Evolutionary conservation across 2,797 vertebrate genomes (phyloP), one percentile per base, ranked within the genome.

Genomic region (Gallinago nigripennis): DNA sequence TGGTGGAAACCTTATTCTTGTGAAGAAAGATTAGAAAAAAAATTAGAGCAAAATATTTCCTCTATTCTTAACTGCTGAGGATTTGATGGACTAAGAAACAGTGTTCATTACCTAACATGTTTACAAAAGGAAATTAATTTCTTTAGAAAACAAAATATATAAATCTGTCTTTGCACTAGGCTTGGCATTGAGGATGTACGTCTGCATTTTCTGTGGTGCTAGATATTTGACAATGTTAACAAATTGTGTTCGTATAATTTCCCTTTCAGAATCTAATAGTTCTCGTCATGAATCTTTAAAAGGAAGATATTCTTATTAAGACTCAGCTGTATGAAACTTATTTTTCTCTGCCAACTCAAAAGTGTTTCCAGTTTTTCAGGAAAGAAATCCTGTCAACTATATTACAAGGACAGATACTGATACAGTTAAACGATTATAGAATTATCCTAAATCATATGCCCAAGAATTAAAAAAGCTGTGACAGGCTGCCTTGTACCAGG

Each of bases 281-380:
- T 78, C 68, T 73, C 12, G 51, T 93, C 58, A 93, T 94, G 79
- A 95, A 95, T 96, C 61, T 95, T 96, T 97, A 93, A 94, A 94
- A 78, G 41, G 66, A 82, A 90, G 71, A 86, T 84, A 76, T 41
- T 82, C 24, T 72, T 95, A 80, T 89, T 95, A 86, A 84, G 53
- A 63, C 66, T 79, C 17, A 61, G 57, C 71, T 71, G 35, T 39
- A 85, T 92, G 83, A 83, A 92, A 69, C 88, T 87, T 93, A 85
- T 86, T 76, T 77, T 94, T 96, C 92, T 86, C 66, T 76, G 21
- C 53, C 39, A 50, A 57, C 11, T 43, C 56, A 82, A 30, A 88
- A 82, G 17, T 11, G 24, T 48, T 78, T 81, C 30, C 70, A 85
- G 33, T 41, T 92, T 84, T 91, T 86, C 64, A 78, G 82, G 46